These are phyloP conservation scores for Pseudorhiza aurosa DNA, from an alignment of 30 jellyfish, hydroid and myxozoan genomes.

Conservation along the genomic window DNA sequence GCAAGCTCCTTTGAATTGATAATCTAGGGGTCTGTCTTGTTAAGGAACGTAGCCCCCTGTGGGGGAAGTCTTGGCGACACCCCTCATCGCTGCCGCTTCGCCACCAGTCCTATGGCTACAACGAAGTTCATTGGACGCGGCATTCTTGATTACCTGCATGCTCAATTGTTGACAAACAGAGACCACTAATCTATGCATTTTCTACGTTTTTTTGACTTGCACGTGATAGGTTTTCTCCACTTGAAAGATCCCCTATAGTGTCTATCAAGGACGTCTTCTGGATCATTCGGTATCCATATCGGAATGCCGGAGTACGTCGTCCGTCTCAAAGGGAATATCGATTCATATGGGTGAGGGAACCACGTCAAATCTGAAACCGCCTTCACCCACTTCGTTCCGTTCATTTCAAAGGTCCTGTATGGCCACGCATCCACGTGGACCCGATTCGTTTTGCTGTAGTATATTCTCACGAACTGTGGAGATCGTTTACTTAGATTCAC, in stretches of 20 bases:
- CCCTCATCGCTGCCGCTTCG: no score
- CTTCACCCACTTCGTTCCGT: slow-evolving; percentile 30
- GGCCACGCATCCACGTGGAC: slow-evolving; percentile 69
- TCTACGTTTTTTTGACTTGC: slow-evolving; percentile 1
- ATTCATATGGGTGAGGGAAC: slow-evolving; percentile 2
- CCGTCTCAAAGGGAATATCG: slow-evolving; percentile 33
- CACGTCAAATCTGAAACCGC: slow-evolving; percentile 28
- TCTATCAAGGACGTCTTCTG: slow-evolving; percentile 36
- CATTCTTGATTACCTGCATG: no score
- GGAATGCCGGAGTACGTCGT: slow-evolving; percentile 34
- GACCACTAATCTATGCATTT: slow-evolving; percentile 12
- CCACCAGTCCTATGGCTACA: no score
- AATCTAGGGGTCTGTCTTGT: no score
- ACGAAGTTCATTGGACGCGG: no score
- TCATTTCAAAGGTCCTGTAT: not conserved
- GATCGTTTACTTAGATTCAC: not conserved
- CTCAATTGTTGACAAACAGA: no score
- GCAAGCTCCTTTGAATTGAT: no score
- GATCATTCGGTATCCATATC: slow-evolving; percentile 55
- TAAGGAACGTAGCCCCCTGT: no score
- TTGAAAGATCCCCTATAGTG: slow-evolving; percentile 28
- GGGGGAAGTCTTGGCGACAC: no score
- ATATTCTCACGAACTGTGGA: slow-evolving; percentile 18
- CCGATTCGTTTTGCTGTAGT: slow-evolving; percentile 41
- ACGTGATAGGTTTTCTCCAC: slow-evolving; percentile 25